Percentiles rank a stretch among this genome's conserved stretches.
phyloP scores from a whole-genome alignment of 2,797 vertebrate genomes.

The Apogon talboti region DNA sequence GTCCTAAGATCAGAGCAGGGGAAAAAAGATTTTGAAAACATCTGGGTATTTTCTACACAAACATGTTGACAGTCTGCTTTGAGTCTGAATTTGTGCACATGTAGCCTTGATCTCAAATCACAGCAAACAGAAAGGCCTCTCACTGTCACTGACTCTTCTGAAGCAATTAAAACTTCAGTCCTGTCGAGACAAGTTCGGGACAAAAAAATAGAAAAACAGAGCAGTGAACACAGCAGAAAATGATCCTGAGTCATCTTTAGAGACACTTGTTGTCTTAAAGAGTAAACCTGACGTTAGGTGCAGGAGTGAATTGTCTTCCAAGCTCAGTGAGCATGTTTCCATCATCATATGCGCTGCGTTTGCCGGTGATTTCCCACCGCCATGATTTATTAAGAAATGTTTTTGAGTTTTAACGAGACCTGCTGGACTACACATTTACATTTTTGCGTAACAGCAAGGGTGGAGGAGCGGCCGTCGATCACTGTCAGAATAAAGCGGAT shows the following conservation, averaged over 20 bases:
- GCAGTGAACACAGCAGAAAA: slow-evolving; percentile 18
- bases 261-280: slow-evolving; percentile 26
- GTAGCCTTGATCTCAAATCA: slow-evolving; percentile 48
- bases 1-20: slow-evolving; percentile 5
- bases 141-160: slow-evolving; percentile 24
- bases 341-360: slow-evolving; percentile 29
- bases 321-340: slow-evolving; percentile 36
- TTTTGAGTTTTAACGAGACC: slow-evolving; percentile 45
- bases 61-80: slow-evolving; percentile 66
- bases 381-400: slow-evolving; percentile 53
- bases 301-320: slow-evolving; percentile 42
- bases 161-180: slow-evolving; percentile 19
- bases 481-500: slow-evolving; percentile 21
- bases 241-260: slow-evolving; percentile 16
- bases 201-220: slow-evolving; percentile 17
- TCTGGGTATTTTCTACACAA: slow-evolving; percentile 63
- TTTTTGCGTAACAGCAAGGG: slow-evolving; percentile 50
- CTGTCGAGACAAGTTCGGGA: slow-evolving; percentile 41
- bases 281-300: slow-evolving; percentile 26
- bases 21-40: slow-evolving; percentile 48
- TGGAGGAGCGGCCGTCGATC: slow-evolving; percentile 50
- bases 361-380: slow-evolving; percentile 53
- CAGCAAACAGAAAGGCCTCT: slow-evolving; percentile 42
- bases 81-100: slow-evolving; percentile 33
- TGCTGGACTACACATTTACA: slow-evolving; percentile 53